Evolutionary conservation across 1,140 invertebrate species (phyloP).

Genomic region (Achatina immaculata): DNA sequence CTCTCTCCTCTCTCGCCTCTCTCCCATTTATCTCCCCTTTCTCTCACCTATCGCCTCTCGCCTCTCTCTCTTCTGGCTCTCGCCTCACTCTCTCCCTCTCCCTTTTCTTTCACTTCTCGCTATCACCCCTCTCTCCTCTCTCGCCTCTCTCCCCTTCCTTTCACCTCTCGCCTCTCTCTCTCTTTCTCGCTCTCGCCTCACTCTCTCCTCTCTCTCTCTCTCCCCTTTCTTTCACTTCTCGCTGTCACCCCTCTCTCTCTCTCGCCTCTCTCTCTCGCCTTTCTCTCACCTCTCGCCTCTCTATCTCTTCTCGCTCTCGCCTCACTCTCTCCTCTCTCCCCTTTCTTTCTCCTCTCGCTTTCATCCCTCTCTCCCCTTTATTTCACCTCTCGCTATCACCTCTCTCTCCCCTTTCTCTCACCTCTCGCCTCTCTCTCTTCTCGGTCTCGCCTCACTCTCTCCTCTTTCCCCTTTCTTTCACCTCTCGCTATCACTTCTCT

Average conservation of each 20-base stretch:
- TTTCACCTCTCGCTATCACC: not conserved
- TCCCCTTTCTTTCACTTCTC: not conserved
- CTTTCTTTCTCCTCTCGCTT: not conserved
- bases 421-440: not conserved
- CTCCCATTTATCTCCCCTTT: not conserved
- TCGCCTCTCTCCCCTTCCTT: not conserved
- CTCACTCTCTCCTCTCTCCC: conserved; percentile 8
- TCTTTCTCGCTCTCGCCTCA: not conserved
- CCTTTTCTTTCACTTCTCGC: conserved; percentile 3
- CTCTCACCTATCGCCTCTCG: conserved; percentile 1
- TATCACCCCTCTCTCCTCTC: not conserved
- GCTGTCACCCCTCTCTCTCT: conserved; percentile 20
- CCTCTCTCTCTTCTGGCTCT: not conserved
- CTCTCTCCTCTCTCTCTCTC: not conserved
- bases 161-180: not conserved
- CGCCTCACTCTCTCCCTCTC: not conserved
- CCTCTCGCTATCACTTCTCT: conserved; percentile 10
- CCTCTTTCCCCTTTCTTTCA: not conserved
- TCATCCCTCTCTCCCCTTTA: not conserved
- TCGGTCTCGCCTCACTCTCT: not conserved
- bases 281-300: conserved; percentile 8
- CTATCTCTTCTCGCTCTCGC: conserved; percentile 9
- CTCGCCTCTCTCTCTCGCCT: conserved; percentile 13
- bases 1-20: not conserved
- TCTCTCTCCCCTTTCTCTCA: not conserved